A percentile compares a stretch with the other conserved stretches of the same genome.
These are phyloP conservation scores for Columba livia DNA, from an alignment of 2,113 vertebrate species.

Conservation along the genomic window DNA sequence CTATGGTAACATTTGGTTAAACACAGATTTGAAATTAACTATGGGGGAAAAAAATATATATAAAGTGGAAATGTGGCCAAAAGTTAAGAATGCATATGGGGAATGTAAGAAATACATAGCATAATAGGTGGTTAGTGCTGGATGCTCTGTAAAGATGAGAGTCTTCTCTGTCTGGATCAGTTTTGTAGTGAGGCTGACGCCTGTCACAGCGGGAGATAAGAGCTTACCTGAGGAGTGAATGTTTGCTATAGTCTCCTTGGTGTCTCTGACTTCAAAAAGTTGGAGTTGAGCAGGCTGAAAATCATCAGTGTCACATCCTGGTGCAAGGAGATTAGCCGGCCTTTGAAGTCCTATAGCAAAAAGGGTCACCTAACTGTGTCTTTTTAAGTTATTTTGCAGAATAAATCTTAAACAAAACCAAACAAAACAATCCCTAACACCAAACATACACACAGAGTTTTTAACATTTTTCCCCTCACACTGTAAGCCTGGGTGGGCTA, in stretches of 20 bases:
- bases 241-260: not conserved
- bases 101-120: not conserved
- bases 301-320: rapidly evolving
- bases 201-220: not conserved
- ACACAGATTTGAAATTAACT: not conserved
- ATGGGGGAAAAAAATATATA: not conserved
- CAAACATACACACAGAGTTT: not conserved
- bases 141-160: not conserved
- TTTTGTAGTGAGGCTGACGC: not conserved
- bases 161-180: not conserved
- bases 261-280: not conserved
- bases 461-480: not conserved
- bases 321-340: not conserved
- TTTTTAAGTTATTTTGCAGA: not conserved
- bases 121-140: not conserved
- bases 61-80: not conserved
- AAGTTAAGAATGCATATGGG: not conserved
- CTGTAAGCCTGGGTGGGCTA: not conserved
- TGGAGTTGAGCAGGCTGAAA: not conserved
- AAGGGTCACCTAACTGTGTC: not conserved
- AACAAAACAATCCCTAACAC: not conserved
- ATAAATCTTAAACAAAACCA: not conserved
- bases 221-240: not conserved
- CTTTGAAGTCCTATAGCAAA: not conserved
- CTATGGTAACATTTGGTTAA: not conserved